These are phyloP conservation scores for Heliconius charithonia DNA, from an alignment of 2,888 invertebrate species.

Conservation along the genomic window DNA sequence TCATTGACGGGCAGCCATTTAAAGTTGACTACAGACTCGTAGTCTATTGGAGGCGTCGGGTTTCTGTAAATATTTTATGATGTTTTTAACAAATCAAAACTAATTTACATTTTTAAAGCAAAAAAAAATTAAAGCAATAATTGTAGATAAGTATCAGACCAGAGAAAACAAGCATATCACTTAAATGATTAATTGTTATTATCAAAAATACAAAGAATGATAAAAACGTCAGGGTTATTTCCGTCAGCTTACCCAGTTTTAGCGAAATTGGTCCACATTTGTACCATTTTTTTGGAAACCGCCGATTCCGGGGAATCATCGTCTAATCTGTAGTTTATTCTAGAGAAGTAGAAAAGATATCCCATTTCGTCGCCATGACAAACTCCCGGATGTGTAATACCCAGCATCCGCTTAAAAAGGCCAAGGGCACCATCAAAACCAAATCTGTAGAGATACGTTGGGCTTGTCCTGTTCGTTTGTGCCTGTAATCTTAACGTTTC, in stretches of 20 bases:
- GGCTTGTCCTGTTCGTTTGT: conserved; percentile 72
- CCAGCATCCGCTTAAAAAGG: conserved; percentile 85
- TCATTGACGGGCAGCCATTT: conserved; percentile 81
- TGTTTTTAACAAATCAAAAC: neutral
- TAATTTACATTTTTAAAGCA: too few relatives aligned
- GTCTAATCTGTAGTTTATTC: conserved; percentile 84
- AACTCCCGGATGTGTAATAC: conserved; percentile 83
- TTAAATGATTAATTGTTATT: neutral
- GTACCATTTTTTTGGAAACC: conserved; percentile 84
- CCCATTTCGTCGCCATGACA: conserved; percentile 87
- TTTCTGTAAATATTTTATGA: conserved; percentile 63
- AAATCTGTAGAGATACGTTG: conserved; percentile 85
- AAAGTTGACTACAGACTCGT: conserved; percentile 77
- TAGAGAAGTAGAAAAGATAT: conserved; percentile 86
- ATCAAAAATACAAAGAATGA: neutral
- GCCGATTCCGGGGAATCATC: conserved; percentile 83
- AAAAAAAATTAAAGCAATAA: neutral
- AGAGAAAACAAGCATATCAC: neutral
- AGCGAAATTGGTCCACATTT: conserved; percentile 87
- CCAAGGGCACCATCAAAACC: conserved; percentile 86
- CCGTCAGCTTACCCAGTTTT: conserved; percentile 82
- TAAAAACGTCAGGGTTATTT: neutral
- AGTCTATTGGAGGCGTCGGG: conserved; percentile 82
- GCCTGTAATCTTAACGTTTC: conserved; percentile 78
- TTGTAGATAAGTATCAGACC: neutral